Base-by-base conservation (phyloP, 2,113 vertebrate genomes). In the Microcebus ravelobensis region DNA sequence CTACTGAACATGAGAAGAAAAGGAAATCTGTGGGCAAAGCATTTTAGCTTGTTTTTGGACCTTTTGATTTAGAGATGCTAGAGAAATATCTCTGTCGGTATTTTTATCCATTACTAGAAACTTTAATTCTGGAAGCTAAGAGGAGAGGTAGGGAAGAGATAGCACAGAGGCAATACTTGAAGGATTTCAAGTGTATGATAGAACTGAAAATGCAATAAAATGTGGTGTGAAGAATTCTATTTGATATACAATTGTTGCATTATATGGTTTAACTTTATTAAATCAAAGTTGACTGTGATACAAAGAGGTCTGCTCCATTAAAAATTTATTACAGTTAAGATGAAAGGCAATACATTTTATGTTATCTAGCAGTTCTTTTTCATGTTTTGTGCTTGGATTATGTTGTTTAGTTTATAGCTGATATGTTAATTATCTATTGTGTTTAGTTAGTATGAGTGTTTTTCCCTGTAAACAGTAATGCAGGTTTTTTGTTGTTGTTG, bases 301-400 rank as follows among this genome's bases (percentile, higher is more conserved):
- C 21, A 61, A 84, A 90, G 74, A 94, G 83, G 31, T 89, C 74
- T 74, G 50, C n/a, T 8, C 74, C 82, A 93, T 94, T 89, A 95
- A 95, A 97, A 88, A 85, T 87, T 71, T 77, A 94, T 94, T 29
- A 79, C 73, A 94, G 57, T 87, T 87, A 92, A 85, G 91, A 93
- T 95, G 86, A 92, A 96, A 94, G 87, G 45, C 57, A 81, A 25
- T 25, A 11, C 11, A 63, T 91, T 96, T 96, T 63, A 73, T 92
- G 15, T 67, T 70, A 87, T 65, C 31, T 63, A 55, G 29, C 9
- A 86, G 34, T 85, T 93, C 42, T 85, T 87, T 70, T 87, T 93
- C 23, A 55, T 91, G 84, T 90, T 94, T 81, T 87, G 8, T 95
- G 25, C 92, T 96, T 92, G 70, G 36, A 73, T 96, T 87, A 63